phyloP scores from a whole-genome alignment of 1,140 invertebrate species.

The Drosophila sp. region DNA sequence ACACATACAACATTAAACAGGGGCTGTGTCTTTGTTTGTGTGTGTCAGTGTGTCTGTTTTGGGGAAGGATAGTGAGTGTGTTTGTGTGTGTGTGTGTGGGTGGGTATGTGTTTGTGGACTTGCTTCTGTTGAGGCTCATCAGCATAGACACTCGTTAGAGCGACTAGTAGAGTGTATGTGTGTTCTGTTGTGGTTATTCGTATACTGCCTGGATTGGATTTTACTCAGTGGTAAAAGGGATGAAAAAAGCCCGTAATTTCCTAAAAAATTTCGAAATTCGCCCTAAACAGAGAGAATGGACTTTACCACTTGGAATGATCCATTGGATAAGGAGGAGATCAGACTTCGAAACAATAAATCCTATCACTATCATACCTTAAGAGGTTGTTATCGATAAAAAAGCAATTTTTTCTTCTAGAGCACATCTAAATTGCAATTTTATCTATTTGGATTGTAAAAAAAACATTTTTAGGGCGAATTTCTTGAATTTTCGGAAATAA shows the following conservation, averaged over 20 bases:
- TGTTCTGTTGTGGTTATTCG: no score
- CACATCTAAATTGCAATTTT: not conserved
- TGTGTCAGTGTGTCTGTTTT: conserved; percentile 1
- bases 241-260: conserved; percentile 3
- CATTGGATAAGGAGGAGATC: not conserved
- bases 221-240: not conserved
- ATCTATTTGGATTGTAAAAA: not conserved
- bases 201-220: not conserved
- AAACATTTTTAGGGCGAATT: conserved; percentile 2
- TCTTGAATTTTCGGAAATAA: conserved; percentile 6
- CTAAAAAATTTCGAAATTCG: conserved; percentile 1
- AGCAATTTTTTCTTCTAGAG: not conserved
- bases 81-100: not conserved
- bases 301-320: not conserved
- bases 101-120: not conserved
- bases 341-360: no score
- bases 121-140: not conserved
- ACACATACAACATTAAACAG: conserved; percentile 75
- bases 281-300: not conserved
- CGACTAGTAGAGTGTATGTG: not conserved
- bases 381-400: not conserved
- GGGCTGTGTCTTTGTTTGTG: conserved; percentile 37
- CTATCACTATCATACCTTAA: no score
- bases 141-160: not conserved
- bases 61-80: not conserved